Evolutionary conservation across 1,140 invertebrate species (phyloP).

Genomic region (Ditylenchus dipsaci): DNA sequence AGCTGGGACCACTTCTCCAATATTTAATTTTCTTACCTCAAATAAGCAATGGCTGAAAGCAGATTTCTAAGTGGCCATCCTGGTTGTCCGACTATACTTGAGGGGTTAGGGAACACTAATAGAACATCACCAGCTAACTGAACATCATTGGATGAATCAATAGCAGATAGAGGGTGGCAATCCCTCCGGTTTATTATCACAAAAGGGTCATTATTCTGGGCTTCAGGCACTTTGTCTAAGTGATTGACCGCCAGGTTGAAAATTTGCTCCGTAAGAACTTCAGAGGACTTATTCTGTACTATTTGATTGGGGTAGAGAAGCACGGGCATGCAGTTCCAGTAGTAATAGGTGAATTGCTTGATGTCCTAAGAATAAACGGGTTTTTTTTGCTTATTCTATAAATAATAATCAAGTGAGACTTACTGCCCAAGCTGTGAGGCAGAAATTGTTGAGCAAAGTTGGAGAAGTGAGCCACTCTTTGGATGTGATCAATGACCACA

Average conservation of each 20-base stretch:
- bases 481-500: constrained; percentile 26
- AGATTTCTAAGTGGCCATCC: constrained; percentile 42
- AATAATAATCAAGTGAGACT: neutral
- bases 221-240: neutral
- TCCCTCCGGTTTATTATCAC: constrained; percentile 1
- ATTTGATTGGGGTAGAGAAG: constrained; percentile 32
- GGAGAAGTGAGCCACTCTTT: constrained; percentile 22
- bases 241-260: constrained; percentile 11
- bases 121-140: constrained; percentile 12
- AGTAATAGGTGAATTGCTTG: constrained; percentile 39
- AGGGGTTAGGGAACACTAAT: constrained; percentile 36
- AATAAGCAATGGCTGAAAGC: constrained; percentile 31
- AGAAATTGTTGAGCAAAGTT: constrained; percentile 23
- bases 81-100: constrained; percentile 5
- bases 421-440: constrained; percentile 36
- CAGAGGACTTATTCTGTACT: neutral
- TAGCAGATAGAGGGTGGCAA: neutral
- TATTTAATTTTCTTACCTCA: too few species aligned
- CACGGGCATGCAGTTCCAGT: constrained; percentile 36
- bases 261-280: constrained; percentile 5
- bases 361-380: constrained; percentile 25
- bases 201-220: constrained; percentile 14
- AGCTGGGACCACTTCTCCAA: too few species aligned
- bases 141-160: neutral
- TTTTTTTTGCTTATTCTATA: too few species aligned